phyloP scores from a whole-genome alignment of 35 echinoderm and acorn worm species.

The Patiria miniata region DNA sequence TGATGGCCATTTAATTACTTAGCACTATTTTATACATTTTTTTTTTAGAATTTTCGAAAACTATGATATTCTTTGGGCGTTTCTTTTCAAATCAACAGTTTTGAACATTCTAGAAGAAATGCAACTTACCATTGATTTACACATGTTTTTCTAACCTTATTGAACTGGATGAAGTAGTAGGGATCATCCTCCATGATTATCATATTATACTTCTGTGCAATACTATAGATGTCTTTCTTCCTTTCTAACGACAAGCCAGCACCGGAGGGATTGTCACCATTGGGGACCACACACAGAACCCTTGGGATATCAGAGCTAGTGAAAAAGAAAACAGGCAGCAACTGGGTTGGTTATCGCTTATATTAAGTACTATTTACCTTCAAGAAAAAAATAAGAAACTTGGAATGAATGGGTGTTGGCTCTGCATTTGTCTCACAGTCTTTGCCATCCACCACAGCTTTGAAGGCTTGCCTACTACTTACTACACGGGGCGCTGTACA shows the following conservation, averaged over 20 bases:
- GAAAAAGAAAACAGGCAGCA: neutral
- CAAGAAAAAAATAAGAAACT: neutral
- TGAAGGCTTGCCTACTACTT: too few relatives aligned
- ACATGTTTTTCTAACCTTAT: constrained; percentile 46
- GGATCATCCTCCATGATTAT: constrained; percentile 81
- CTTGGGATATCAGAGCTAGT: constrained; percentile 57
- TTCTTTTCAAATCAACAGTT: neutral
- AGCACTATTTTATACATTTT: too few relatives aligned
- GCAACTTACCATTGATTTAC: neutral
- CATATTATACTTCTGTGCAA: constrained; percentile 64
- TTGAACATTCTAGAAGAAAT: neutral
- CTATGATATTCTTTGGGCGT: too few relatives aligned
- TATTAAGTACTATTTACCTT: too few relatives aligned
- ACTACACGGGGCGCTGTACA: too few relatives aligned
- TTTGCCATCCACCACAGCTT: too few relatives aligned
- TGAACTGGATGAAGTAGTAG: constrained; percentile 65
- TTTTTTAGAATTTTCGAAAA: too few relatives aligned
- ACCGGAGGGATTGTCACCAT: constrained; percentile 73
- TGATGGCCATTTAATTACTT: too few relatives aligned
- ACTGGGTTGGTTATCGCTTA: neutral
- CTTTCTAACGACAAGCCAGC: constrained; percentile 44
- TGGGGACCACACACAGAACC: constrained; percentile 52
- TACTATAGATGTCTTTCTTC: constrained; percentile 55
- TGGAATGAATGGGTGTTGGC: too few relatives aligned
- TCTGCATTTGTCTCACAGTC: too few relatives aligned